phyloP scores from a whole-genome alignment of 2,113 vertebrate species.

The Callipepla squamata region DNA sequence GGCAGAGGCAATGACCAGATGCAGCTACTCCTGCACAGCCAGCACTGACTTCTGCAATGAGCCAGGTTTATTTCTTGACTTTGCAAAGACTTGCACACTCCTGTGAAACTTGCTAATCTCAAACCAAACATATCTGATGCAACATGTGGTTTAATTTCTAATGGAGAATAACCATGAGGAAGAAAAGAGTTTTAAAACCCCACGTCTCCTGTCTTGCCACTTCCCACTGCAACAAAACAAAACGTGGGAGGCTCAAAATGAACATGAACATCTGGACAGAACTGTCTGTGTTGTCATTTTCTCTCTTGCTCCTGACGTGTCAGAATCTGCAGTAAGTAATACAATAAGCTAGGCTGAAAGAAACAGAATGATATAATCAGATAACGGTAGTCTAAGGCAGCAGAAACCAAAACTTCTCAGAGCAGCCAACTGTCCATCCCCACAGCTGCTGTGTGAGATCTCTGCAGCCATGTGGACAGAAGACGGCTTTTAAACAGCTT shows the following conservation, averaged over 20 bases:
- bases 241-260: not conserved
- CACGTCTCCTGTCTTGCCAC: not conserved
- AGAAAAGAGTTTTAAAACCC: not conserved
- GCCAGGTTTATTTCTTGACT: not conserved
- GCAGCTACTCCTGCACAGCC: not conserved
- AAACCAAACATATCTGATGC: not conserved
- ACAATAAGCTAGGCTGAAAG: not conserved
- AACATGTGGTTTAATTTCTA: not conserved
- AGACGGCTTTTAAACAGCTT: not conserved
- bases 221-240: not conserved
- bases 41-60: not conserved
- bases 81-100: not conserved
- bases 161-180: not conserved
- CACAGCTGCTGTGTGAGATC: not conserved
- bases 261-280: not conserved
- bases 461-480: not conserved
- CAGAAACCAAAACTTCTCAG: not conserved
- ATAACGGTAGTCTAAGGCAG: not conserved
- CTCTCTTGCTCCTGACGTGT: not conserved
- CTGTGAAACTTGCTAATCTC: not conserved
- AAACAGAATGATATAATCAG: not conserved
- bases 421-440: not conserved
- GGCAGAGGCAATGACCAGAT: not conserved
- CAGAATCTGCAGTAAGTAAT: not conserved
- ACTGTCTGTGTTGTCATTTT: not conserved